phyloP scores from a whole-genome alignment of 2,113 vertebrate species.

The Tragelaphus imberbis region DNA sequence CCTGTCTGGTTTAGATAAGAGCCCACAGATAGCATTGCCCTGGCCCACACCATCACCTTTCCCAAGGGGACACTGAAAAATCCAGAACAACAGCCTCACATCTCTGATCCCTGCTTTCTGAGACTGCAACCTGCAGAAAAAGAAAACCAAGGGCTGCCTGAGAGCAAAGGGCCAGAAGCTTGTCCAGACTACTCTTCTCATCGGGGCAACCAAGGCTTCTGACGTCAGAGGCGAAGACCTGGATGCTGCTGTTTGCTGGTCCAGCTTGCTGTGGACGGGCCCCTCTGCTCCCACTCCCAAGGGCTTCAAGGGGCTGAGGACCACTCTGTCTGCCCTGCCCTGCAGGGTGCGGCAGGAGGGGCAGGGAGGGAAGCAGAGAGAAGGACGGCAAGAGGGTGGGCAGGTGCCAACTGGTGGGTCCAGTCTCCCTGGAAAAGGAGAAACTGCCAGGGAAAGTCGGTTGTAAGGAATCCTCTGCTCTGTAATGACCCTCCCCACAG shows the following conservation, averaged over 20 bases:
- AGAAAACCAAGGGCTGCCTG: not conserved
- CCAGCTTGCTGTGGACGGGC: not conserved
- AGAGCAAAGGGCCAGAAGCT: not conserved
- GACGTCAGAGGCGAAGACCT: not conserved
- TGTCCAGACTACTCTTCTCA: not conserved
- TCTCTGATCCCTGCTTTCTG: not conserved
- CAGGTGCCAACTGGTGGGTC: not conserved
- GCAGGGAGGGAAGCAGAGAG: not conserved
- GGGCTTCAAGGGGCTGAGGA: not conserved
- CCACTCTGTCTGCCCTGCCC: too few species aligned
- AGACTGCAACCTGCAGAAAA: not conserved
- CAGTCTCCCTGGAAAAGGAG: not conserved
- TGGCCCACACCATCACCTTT: not conserved
- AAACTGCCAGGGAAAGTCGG: not conserved
- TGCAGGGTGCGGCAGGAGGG: not conserved
- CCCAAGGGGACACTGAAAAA: not conserved
- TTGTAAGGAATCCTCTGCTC: not conserved
- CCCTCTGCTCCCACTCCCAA: not conserved
- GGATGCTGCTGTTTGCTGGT: not conserved
- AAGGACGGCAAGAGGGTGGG: not conserved
- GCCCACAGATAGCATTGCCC: not conserved
- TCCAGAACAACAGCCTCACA: not conserved
- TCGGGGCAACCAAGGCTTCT: not conserved
- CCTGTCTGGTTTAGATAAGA: not conserved
- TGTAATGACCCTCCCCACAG: not conserved